phyloP scores from a whole-genome alignment of 2,888 invertebrate genomes.

The Hirtodrosophila duncani region DNA sequence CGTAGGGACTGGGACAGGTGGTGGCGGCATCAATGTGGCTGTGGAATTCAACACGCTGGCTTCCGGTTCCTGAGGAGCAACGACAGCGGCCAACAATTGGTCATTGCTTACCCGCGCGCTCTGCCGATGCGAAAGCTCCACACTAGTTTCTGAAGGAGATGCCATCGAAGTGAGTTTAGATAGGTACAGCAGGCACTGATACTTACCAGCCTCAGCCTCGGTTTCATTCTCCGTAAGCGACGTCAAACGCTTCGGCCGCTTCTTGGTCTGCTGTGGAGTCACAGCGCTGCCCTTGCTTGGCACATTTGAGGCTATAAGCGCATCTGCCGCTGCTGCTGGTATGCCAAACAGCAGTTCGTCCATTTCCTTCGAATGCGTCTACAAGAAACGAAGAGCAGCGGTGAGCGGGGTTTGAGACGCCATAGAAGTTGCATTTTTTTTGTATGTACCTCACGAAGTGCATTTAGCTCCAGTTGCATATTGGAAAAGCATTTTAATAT shows the following conservation, averaged over 20 bases:
- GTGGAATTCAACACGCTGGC: slow-evolving; percentile 30
- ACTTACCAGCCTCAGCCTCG: slow-evolving; percentile 39
- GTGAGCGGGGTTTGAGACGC: too few species aligned
- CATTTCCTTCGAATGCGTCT: slow-evolving; percentile 50
- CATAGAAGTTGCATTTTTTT: too few species aligned
- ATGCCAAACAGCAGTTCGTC: slow-evolving; percentile 45
- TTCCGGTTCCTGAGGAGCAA: slow-evolving; percentile 21
- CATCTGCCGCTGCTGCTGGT: slow-evolving; percentile 2
- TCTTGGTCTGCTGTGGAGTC: slow-evolving; percentile 75
- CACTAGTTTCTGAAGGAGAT: background rate
- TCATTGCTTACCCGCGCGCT: slow-evolving; percentile 53
- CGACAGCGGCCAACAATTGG: slow-evolving; percentile 45
- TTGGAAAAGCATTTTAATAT: slow-evolving; percentile 39
- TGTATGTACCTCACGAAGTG: slow-evolving; percentile 44
- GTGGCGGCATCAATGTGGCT: slow-evolving; percentile 61
- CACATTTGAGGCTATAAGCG: background rate
- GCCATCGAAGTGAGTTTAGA: too few species aligned
- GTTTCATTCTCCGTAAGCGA: slow-evolving; percentile 57
- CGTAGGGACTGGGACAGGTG: slow-evolving; percentile 33
- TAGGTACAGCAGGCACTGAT: too few species aligned
- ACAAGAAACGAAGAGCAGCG: background rate
- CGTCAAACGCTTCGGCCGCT: slow-evolving; percentile 69
- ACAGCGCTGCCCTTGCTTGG: slow-evolving; percentile 20
- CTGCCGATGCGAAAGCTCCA: background rate
- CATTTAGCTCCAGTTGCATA: slow-evolving; percentile 32